Percentiles rank a stretch among this genome's conserved stretches.
phyloP scores from a whole-genome alignment of 2,888 invertebrate species.

The Synergus japonicus region DNA sequence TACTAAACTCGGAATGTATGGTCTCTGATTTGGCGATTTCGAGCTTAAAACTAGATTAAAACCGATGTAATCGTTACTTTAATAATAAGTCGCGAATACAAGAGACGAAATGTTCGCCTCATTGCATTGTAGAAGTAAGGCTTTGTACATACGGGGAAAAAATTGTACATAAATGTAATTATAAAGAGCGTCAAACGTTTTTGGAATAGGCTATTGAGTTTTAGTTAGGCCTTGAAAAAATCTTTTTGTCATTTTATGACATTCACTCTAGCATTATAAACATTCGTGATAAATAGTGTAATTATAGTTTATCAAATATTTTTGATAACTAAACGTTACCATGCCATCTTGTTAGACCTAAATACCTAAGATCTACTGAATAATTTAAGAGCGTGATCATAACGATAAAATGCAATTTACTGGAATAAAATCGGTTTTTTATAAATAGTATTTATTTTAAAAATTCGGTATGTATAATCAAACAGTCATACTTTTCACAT shows the following conservation, averaged over 20 bases:
- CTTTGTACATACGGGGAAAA: slow-evolving; percentile 1
- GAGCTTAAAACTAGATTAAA: not conserved
- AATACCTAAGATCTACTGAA: not conserved
- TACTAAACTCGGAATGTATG: not conserved
- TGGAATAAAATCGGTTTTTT: slow-evolving; percentile 47
- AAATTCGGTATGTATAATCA: slow-evolving; percentile 65
- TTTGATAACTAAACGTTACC: not conserved
- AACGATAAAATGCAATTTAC: not conserved
- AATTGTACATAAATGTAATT: slow-evolving; percentile 37
- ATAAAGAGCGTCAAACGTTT: slow-evolving; percentile 24
- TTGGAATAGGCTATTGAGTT: not conserved
- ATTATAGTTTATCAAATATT: not conserved
- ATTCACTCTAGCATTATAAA: not conserved
- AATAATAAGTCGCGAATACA: not conserved
- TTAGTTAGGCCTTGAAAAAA: not conserved
- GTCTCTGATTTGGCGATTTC: not conserved
- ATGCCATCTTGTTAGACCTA: not conserved
- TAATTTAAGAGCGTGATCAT: not conserved
- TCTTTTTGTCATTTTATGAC: not conserved
- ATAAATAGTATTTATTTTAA: slow-evolving; percentile 73
- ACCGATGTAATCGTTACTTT: not conserved
- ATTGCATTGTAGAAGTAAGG: not conserved
- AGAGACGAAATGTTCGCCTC: not conserved
- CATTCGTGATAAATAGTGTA: not conserved
- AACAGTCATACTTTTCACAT: slow-evolving; percentile 67